These are phyloP conservation scores for Cephalotes varians DNA, from an alignment of 2,888 invertebrate species.

Conservation along the genomic window DNA sequence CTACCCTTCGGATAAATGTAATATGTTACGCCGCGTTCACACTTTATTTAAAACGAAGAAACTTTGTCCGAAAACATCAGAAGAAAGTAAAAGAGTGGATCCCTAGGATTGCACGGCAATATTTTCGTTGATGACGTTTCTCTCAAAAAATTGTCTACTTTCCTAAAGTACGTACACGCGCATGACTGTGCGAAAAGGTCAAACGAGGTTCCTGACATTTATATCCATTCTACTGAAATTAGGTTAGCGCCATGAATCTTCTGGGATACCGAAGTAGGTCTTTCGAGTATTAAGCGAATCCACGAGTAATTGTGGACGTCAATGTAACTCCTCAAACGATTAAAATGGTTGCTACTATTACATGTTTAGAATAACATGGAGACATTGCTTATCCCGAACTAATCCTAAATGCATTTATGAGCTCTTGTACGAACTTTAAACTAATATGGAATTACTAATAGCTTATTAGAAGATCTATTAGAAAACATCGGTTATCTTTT, in stretches of 20 bases:
- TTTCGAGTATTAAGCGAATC: conserved; percentile 46
- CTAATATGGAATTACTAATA: background rate
- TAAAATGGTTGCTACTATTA: conserved; percentile 47
- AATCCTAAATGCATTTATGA: conserved; percentile 6
- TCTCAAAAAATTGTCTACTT: conserved; percentile 16
- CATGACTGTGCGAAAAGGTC: conserved; percentile 52
- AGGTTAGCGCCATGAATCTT: conserved; percentile 65
- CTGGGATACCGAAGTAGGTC: conserved; percentile 58
- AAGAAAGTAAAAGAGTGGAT: background rate
- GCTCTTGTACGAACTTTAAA: background rate
- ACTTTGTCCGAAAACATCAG: background rate
- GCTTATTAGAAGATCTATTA: background rate
- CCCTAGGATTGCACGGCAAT: background rate
- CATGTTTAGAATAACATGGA: conserved; percentile 27
- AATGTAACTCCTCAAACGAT: conserved; percentile 30
- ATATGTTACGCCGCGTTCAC: background rate
- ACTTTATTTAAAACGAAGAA: background rate
- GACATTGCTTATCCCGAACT: background rate
- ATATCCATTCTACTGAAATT: conserved; percentile 61
- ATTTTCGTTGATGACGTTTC: background rate
- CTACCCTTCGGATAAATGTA: background rate
- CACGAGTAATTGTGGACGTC: background rate
- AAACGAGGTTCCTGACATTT: conserved; percentile 68
- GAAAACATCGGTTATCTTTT: background rate
- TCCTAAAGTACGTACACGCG: conserved; percentile 47